phyloP scores from a whole-genome alignment of 2,888 invertebrate species.

The Hesperia comma region DNA sequence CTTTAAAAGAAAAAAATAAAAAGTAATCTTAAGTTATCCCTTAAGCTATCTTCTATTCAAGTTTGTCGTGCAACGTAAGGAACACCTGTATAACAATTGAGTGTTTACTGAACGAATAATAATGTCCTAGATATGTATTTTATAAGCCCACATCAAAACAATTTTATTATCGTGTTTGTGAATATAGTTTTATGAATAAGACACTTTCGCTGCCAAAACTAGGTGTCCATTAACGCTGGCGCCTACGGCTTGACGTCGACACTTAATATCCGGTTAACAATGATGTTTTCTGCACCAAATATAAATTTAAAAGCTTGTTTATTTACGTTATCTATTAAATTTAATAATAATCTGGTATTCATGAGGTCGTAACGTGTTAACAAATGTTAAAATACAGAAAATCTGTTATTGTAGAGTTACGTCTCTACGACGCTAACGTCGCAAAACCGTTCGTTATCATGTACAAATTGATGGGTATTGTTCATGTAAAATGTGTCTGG shows the following conservation, averaged over 20 bases:
- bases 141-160: neutral
- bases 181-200: constrained; percentile 29
- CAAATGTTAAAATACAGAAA: neutral
- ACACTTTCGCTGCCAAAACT: constrained; percentile 27
- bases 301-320: constrained; percentile 20
- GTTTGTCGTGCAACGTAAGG: too few relatives aligned
- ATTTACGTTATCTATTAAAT: constrained; percentile 13
- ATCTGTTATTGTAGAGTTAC: too few relatives aligned
- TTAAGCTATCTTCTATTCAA: too few relatives aligned
- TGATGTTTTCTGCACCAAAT: constrained; percentile 22
- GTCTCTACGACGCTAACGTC: too few relatives aligned
- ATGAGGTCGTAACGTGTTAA: constrained; percentile 15
- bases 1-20: too few relatives aligned
- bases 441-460: too few relatives aligned
- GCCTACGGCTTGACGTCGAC: constrained; percentile 25
- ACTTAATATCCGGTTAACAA: constrained; percentile 12
- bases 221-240: constrained; percentile 32
- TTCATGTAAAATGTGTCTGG: too few relatives aligned
- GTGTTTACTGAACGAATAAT: too few relatives aligned
- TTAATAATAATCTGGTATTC: constrained; percentile 17
- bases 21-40: too few relatives aligned
- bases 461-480: too few relatives aligned
- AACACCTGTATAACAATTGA: too few relatives aligned
- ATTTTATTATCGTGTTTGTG: neutral
- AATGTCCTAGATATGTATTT: neutral